Conservation (phyloP, 1,140 invertebrate genomes). For the Wasmannia auropunctata region DNA sequence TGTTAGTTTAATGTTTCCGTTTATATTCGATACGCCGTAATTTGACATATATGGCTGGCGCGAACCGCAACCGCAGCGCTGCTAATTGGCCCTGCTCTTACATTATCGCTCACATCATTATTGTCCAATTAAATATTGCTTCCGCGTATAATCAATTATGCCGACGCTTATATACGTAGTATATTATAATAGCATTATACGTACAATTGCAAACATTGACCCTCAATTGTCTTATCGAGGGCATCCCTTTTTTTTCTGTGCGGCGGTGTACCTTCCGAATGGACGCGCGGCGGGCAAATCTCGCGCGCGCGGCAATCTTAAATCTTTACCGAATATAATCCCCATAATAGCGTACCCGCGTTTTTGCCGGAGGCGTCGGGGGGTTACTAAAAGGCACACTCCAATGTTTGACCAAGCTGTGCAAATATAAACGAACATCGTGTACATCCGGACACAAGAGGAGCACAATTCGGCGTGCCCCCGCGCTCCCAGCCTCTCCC, state of each 20-base stretch:
- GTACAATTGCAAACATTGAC: not conserved
- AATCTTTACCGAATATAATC: constrained; percentile 71
- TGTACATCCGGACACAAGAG: constrained; percentile 74
- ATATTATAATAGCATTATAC: not conserved
- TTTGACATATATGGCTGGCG: constrained; percentile 53
- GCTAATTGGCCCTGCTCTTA: constrained; percentile 57
- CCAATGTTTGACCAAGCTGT: constrained; percentile 84
- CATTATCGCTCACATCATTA: constrained; percentile 61
- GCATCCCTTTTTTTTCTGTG: not conserved
- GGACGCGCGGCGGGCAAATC: not conserved
- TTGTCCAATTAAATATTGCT: constrained; percentile 60
- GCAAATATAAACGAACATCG: constrained; percentile 82
- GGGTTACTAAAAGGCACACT: constrained; percentile 83
- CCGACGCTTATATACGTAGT: not conserved
- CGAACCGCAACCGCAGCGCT: constrained; percentile 57
- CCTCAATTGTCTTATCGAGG: not conserved
- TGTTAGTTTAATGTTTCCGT: constrained; percentile 51
- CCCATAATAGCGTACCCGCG: constrained; percentile 73
- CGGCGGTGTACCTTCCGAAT: not conserved
- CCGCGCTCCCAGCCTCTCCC: constrained; percentile 73
- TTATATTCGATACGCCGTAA: constrained; percentile 52
- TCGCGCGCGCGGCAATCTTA: constrained; percentile 47
- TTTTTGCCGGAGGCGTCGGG: constrained; percentile 79
- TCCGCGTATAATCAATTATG: constrained; percentile 29
- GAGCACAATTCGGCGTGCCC: constrained; percentile 75